These are phyloP conservation scores for Peromyscus attwateri DNA, from an alignment of 2,797 vertebrate species.

Conservation along the genomic window DNA sequence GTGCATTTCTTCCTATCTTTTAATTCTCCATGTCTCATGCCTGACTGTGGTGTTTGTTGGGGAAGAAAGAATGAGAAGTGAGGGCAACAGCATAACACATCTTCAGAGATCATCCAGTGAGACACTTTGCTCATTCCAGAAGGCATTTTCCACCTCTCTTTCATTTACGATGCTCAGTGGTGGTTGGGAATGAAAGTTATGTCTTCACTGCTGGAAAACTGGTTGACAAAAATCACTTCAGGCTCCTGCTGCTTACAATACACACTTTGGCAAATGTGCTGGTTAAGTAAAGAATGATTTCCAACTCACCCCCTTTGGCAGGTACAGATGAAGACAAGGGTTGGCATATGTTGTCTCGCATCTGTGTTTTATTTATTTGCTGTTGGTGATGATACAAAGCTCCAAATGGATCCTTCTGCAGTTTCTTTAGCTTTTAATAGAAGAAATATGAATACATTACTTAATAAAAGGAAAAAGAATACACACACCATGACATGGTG, in stretches of 20 bases:
- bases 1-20: not conserved
- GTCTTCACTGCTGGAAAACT: conserved; percentile 77
- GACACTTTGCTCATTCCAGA: conserved; percentile 61
- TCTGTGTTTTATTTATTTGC: conserved; percentile 66
- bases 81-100: not conserved
- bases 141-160: conserved; percentile 51
- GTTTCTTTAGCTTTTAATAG: conserved; percentile 61
- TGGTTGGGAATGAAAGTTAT: conserved; percentile 72
- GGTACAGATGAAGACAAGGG: conserved; percentile 67
- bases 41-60: not conserved
- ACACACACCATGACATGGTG: not conserved
- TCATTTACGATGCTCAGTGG: conserved; percentile 62
- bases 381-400: conserved; percentile 30
- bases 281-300: conserved; percentile 77
- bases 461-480: conserved; percentile 45
- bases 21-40: not conserved
- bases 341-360: not conserved
- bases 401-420: conserved; percentile 35
- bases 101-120: conserved; percentile 1
- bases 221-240: conserved; percentile 79
- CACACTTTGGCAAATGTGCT: conserved; percentile 72
- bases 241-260: conserved; percentile 74
- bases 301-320: conserved; percentile 70
- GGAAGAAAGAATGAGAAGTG: not conserved
- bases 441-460: conserved; percentile 43